Evolutionary conservation across 2,113 vertebrate genomes (phyloP).

Genomic region (Halichoerus grypus): DNA sequence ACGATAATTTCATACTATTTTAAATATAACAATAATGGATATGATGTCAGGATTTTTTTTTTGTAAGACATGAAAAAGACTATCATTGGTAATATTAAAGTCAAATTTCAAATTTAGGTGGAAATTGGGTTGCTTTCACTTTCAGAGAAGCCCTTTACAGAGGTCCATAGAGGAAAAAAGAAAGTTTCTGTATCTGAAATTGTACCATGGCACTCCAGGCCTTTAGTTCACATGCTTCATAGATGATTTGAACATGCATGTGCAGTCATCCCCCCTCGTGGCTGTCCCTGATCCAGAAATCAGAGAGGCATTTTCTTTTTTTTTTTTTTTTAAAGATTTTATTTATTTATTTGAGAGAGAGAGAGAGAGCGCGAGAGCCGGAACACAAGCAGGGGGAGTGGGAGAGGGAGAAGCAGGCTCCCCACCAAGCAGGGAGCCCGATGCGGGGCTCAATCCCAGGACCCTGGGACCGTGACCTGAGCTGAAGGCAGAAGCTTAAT

Average conservation of each 20-base stretch:
- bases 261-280: not conserved
- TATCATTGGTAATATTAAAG: not conserved
- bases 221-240: not conserved
- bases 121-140: not conserved
- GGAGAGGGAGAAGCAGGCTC: no score
- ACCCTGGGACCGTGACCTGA: no score
- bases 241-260: not conserved
- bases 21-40: not conserved
- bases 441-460: no score
- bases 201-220: not conserved
- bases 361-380: no score
- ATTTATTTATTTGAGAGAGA: no score
- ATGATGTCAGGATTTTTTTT: not conserved
- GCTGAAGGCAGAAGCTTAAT: no score
- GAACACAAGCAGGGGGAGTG: no score
- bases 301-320: constrained; percentile 29
- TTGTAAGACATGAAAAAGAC: not conserved
- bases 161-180: not conserved
- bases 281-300: not conserved
- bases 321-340: no score
- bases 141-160: not conserved
- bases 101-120: not conserved
- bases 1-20: constrained; percentile 2
- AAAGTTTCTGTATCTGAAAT: not conserved
- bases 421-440: no score